phyloP scores from a whole-genome alignment of 2,113 vertebrate genomes.

The Sylvietta virens region DNA sequence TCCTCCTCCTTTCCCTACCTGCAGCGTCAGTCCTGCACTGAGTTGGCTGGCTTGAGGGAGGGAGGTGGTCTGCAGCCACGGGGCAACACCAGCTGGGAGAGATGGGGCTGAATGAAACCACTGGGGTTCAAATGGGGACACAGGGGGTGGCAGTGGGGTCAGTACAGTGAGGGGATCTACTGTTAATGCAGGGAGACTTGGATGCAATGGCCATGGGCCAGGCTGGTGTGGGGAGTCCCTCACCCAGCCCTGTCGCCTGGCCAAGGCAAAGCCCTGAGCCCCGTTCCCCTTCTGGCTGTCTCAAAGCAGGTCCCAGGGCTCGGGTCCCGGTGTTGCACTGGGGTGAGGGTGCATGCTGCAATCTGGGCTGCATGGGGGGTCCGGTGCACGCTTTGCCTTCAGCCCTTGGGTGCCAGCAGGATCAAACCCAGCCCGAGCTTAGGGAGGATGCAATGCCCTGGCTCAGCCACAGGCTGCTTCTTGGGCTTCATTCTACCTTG shows the following conservation, averaged over 20 bases:
- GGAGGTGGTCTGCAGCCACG: not conserved
- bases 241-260: not conserved
- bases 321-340: not conserved
- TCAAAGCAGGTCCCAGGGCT: not conserved
- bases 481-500: not conserved
- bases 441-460: not conserved
- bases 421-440: not conserved
- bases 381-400: not conserved
- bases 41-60: slow-evolving; percentile 18
- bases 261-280: not conserved
- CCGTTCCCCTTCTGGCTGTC: not conserved
- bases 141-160: not conserved
- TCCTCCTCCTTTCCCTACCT: not conserved
- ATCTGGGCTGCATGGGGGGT: not conserved
- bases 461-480: not conserved
- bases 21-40: not conserved
- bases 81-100: not conserved
- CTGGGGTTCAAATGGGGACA: not conserved
- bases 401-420: not conserved
- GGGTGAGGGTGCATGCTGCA: not conserved
- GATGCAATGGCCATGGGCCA: not conserved
- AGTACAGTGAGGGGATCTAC: not conserved
- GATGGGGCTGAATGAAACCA: not conserved
- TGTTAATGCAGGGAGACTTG: not conserved
- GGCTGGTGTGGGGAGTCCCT: not conserved